Conservation (phyloP, 1,140 invertebrate genomes). For the Drosophila erecta region DNA sequence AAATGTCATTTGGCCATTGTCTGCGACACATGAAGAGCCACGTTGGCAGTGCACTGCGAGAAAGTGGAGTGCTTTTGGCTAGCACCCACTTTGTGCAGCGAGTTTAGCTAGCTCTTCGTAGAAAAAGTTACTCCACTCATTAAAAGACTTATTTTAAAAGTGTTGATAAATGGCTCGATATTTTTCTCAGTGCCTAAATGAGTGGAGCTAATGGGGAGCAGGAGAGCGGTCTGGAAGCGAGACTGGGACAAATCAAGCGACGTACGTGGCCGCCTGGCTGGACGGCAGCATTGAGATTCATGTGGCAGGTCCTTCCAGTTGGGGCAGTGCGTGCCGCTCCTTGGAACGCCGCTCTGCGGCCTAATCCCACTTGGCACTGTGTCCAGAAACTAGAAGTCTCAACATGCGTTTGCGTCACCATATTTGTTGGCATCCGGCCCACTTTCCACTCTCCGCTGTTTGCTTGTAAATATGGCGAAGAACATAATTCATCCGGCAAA, state of each 20-base stretch:
- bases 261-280: slow-evolving; percentile 61
- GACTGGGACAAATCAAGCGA: slow-evolving; percentile 60
- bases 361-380: slow-evolving; percentile 25
- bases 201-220: background rate
- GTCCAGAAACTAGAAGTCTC: slow-evolving; percentile 71
- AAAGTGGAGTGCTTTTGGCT: background rate
- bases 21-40: slow-evolving; percentile 46
- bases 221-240: background rate
- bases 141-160: too few species aligned
- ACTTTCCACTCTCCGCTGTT: background rate
- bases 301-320: slow-evolving; percentile 51
- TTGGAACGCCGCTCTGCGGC: slow-evolving; percentile 29
- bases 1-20: slow-evolving; percentile 78
- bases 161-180: too few species aligned
- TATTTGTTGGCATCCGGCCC: slow-evolving; percentile 69
- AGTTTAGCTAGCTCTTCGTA: too few species aligned
- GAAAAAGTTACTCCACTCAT: too few species aligned
- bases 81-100: too few species aligned
- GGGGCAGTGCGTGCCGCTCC: slow-evolving; percentile 51
- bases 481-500: slow-evolving; percentile 67
- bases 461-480: slow-evolving; percentile 69
- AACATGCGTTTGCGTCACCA: slow-evolving; percentile 66
- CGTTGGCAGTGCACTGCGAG: background rate
- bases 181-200: slow-evolving; percentile 18
- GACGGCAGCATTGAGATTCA: slow-evolving; percentile 74